Evolutionary conservation across 2,113 vertebrate genomes (phyloP).

Genomic region (Hippocampus barbouri): DNA sequence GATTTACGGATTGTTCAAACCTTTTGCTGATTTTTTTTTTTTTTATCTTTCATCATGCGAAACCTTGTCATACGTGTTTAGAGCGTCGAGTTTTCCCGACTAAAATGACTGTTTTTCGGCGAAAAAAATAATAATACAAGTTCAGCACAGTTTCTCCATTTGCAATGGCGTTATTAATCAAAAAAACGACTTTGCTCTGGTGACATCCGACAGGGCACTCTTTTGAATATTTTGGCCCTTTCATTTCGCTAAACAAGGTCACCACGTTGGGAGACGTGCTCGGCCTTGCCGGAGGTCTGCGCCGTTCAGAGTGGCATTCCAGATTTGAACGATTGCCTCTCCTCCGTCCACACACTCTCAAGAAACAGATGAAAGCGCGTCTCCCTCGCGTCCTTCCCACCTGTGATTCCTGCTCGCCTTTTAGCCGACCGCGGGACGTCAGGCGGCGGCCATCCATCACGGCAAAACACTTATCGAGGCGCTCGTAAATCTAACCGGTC

Average conservation of each 20-base stretch:
- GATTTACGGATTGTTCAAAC: no score
- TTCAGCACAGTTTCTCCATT: no score
- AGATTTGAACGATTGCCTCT: neutral
- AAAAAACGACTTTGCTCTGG: no score
- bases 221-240: neutral
- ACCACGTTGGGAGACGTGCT: neutral
- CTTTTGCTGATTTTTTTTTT: no score
- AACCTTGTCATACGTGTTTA: no score
- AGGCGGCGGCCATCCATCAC: slow-evolving; percentile 52
- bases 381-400: slow-evolving; percentile 44
- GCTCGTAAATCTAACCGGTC: slow-evolving; percentile 52
- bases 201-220: no score
- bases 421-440: slow-evolving; percentile 48
- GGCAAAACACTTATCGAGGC: slow-evolving; percentile 26
- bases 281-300: neutral
- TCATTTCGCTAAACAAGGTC: neutral
- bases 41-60: no score
- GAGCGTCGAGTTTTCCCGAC: no score
- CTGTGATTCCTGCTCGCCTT: slow-evolving; percentile 41
- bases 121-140: no score
- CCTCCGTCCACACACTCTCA: neutral
- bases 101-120: no score
- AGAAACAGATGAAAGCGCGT: slow-evolving; percentile 28
- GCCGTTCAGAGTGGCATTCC: neutral
- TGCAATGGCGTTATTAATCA: no score